Evolutionary conservation across 2,113 vertebrate species (phyloP).

Genomic region (Anarrhichthys ocellatus): DNA sequence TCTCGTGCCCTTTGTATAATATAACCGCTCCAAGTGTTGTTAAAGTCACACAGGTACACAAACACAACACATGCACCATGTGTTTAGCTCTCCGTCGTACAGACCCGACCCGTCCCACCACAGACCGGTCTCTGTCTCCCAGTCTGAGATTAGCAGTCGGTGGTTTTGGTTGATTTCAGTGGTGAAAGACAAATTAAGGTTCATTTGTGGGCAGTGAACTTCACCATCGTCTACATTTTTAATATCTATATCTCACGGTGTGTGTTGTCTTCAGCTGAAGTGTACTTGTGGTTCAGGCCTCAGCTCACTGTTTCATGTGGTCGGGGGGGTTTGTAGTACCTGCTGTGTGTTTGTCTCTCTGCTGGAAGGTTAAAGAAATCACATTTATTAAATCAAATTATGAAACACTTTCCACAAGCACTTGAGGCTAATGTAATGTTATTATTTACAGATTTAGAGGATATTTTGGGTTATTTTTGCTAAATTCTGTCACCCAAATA

Average conservation of each 20-base stretch:
- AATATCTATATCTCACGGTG: neutral
- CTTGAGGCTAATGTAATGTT: neutral
- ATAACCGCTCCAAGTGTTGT: neutral
- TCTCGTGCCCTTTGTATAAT: neutral
- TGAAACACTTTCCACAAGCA: too few relatives aligned
- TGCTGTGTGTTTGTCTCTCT: neutral
- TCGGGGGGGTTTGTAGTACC: neutral
- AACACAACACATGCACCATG: neutral
- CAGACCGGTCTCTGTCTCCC: neutral
- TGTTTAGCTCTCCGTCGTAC: neutral
- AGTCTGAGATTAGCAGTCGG: neutral
- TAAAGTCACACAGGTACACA: neutral
- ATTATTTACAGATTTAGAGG: too few relatives aligned
- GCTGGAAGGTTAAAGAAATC: neutral
- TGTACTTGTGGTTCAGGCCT: conserved; percentile 27
- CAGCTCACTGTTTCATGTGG: conserved; percentile 37
- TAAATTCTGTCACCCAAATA: too few relatives aligned
- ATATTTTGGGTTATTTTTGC: neutral
- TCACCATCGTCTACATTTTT: neutral
- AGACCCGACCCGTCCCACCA: neutral
- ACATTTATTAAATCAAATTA: neutral
- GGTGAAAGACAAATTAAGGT: neutral
- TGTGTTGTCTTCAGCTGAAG: neutral
- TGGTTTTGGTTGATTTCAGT: conserved; percentile 22
- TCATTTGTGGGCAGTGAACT: neutral